These are phyloP conservation scores for Alligator mississippiensis DNA, from an alignment of 2,113 vertebrate genomes.

Conservation along the genomic window DNA sequence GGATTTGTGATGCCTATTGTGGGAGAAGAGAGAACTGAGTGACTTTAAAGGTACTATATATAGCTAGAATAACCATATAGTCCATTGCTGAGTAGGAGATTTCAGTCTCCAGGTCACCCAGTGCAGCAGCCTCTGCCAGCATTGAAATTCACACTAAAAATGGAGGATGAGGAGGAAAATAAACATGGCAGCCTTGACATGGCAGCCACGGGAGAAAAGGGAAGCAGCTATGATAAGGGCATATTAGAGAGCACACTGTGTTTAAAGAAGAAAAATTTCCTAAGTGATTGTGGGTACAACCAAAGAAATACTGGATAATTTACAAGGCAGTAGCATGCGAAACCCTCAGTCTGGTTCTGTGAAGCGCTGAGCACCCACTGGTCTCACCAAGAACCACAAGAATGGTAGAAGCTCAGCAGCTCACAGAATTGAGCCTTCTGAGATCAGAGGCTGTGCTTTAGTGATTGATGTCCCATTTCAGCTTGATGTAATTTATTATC, in stretches of 20 bases:
- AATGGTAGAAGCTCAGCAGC: background rate
- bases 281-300: background rate
- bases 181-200: background rate
- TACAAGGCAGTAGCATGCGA: background rate
- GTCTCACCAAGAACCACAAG: background rate
- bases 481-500: background rate
- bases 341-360: background rate
- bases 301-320: background rate
- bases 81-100: background rate
- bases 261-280: background rate
- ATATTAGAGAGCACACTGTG: background rate
- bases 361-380: background rate
- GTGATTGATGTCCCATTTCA: background rate
- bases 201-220: background rate
- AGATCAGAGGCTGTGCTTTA: background rate
- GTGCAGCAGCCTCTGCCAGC: background rate
- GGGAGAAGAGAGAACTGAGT: background rate
- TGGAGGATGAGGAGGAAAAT: background rate
- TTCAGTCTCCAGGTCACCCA: background rate
- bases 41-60: background rate
- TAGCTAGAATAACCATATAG: background rate
- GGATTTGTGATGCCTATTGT: background rate
- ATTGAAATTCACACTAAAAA: background rate
- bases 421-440: background rate
- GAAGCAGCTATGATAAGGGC: background rate